Evolutionary conservation across 2,113 vertebrate genomes (phyloP), one percentile per base, ranked within the genome.

Genomic region (Antechinus stuartii): DNA sequence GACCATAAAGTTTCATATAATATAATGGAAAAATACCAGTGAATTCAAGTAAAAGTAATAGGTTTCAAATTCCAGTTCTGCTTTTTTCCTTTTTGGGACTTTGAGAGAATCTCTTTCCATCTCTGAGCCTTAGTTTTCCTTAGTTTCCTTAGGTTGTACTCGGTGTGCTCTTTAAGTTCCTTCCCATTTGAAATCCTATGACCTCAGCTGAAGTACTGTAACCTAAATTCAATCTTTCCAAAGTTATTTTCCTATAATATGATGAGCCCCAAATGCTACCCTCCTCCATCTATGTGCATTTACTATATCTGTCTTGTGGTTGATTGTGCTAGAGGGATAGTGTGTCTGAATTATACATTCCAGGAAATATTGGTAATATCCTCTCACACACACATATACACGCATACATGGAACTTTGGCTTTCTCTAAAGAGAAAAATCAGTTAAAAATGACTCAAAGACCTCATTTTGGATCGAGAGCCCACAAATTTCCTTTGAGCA

Each of bases 381-480:
- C 53, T 94, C 93, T 92, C 54, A 93, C 3, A 91, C 0, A 42
- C 68, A 84, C 68, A 42, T 42, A 84, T 50, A 76, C n/a, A 42
- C 35, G 30, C 61, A 90, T 7, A 50, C 24, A 94, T 52, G 46
- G 90, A 91, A 52, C 42, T 84, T 84, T 54, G 76, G 90, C 19
- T 7, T 56, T 91, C 90, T 55, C 84, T 91, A 92, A 94, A 94
- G 92, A 84, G 53, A 46, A 93, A 95, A 91, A 46, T 26, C 27
- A 46, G 30, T 97, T 94, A 94, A 97, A 96, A 97, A 97, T 84
- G 90, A 93, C 12, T 94, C 95, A 76, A 95, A 92, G 95, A 92
- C 95, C 94, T 95, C 94, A 84, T 54, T 35, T 0, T 50, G 93
- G 90, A 94, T 84, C 93, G 90, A 90, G 91, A 90, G 91, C 91